A percentile compares a stretch with the other conserved stretches of the same genome.
These are phyloP conservation scores for Drosophila prosaltans DNA, from an alignment of 1,140 invertebrate species.

Conservation along the genomic window DNA sequence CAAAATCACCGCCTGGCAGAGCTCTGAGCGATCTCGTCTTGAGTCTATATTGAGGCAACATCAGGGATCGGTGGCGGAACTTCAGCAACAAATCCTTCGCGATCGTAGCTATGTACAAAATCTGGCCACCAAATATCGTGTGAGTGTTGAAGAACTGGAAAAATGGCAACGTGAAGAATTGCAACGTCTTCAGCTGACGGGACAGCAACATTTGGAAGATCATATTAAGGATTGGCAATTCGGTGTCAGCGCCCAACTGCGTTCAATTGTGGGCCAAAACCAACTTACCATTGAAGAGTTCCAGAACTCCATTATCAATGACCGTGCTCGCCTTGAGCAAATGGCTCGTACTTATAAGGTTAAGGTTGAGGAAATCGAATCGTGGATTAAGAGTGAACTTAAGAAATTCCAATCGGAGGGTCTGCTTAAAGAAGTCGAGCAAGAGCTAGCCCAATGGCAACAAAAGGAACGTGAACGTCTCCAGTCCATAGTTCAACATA, in stretches of 20 bases:
- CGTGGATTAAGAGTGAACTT: conserved; percentile 73
- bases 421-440: conserved; percentile 70
- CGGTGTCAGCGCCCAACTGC: conserved; percentile 60
- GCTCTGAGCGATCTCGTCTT: conserved; percentile 67
- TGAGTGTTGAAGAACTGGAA: conserved; percentile 77
- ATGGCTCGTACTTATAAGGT: conserved; percentile 74
- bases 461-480: conserved; percentile 72
- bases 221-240: conserved; percentile 77
- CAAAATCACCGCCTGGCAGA: conserved; percentile 72
- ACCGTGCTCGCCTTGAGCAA: conserved; percentile 65
- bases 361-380: conserved; percentile 71
- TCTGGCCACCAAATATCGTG: conserved; percentile 74
- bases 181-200: conserved; percentile 60
- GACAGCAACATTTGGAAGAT: conserved; percentile 63
- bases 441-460: conserved; percentile 72
- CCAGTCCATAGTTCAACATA: conserved; percentile 64
- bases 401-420: conserved; percentile 74
- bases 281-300: conserved; percentile 77
- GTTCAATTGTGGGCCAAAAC: conserved; percentile 65
- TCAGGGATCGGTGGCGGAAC: conserved; percentile 66
- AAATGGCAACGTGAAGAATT: conserved; percentile 74
- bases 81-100: conserved; percentile 66
- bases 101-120: conserved; percentile 70
- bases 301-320: conserved; percentile 66
- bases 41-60: conserved; percentile 68